Evolutionary conservation across 2,888 invertebrate species (phyloP).

Genomic region (Byasa hedistus): DNA sequence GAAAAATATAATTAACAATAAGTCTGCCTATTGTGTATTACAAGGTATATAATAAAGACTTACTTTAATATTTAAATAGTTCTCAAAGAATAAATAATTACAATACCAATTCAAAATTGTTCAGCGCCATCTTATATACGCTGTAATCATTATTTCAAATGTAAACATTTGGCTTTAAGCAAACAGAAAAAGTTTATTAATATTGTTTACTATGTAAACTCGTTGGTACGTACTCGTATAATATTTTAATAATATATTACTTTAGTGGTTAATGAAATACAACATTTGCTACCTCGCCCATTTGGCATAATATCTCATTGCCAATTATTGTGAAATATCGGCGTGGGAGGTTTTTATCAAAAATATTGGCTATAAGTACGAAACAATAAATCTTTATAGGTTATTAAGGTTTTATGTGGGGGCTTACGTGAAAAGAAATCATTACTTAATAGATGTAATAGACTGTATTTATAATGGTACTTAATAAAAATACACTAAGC

Average conservation of each 20-base stretch:
- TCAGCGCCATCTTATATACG: conserved; percentile 9
- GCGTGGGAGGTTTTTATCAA: conserved; percentile 17
- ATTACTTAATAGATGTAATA: conserved; percentile 6
- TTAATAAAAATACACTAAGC: neutral
- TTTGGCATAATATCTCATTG: conserved; percentile 26
- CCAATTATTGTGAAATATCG: conserved; percentile 24
- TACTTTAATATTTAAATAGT: too few species aligned
- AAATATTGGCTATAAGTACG: conserved; percentile 11
- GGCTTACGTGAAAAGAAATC: conserved; percentile 15
- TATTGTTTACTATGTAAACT: conserved; percentile 23
- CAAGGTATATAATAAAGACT: too few species aligned
- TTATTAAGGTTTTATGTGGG: conserved; percentile 18
- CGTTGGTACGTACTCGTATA: conserved; percentile 14
- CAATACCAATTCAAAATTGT: conserved; percentile 14
- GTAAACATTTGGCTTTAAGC: conserved; percentile 27
- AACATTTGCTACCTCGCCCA: conserved; percentile 26
- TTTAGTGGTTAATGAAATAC: conserved; percentile 29
- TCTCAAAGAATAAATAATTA: conserved; percentile 10
- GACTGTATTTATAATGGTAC: conserved; percentile 7
- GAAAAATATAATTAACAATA: too few species aligned
- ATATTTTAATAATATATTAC: conserved; percentile 28
- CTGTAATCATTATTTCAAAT: conserved; percentile 23
- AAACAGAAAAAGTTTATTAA: conserved; percentile 28
- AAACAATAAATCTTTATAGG: conserved; percentile 20
- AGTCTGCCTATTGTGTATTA: too few species aligned